Evolutionary conservation across 2,888 invertebrate species (phyloP).

Genomic region (Panorpa germanica): DNA sequence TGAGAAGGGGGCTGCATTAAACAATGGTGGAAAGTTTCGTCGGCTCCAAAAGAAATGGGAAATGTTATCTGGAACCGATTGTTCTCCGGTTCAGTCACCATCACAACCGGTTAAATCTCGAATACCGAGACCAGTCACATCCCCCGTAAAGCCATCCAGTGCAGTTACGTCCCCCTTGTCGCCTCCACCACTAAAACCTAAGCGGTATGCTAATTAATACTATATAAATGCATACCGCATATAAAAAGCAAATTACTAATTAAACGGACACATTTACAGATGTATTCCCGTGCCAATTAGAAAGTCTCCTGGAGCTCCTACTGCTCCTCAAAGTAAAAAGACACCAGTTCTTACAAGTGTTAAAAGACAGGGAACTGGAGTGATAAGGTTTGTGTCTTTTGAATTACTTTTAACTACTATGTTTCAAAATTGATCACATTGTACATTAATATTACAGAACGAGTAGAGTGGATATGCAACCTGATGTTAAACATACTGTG

Average conservation of each 20-base stretch:
- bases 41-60: constrained; percentile 68
- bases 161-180: too few species aligned
- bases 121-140: constrained; percentile 56
- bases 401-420: too few species aligned
- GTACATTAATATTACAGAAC: too few species aligned
- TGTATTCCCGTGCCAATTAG: constrained; percentile 35
- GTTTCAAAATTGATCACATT: too few species aligned
- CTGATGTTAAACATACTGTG: too few species aligned
- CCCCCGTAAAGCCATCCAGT: constrained; percentile 41
- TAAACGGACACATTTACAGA: too few species aligned
- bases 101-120: constrained; percentile 39
- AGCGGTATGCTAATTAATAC: background rate
- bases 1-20: too few species aligned
- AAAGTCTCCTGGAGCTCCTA: constrained; percentile 21
- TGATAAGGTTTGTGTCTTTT: too few species aligned
- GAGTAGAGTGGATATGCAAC: too few species aligned
- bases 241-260: background rate
- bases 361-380: too few species aligned
- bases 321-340: constrained; percentile 9
- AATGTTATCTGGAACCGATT: constrained; percentile 49
- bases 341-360: too few species aligned
- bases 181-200: constrained; percentile 6
- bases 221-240: background rate
- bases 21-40: constrained; percentile 53
- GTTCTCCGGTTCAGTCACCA: too few species aligned